A percentile compares a stretch with the other conserved stretches of the same genome.
Conservation (phyloP, 2,113 vertebrate species). For the Cephalopholis sonnerati region DNA sequence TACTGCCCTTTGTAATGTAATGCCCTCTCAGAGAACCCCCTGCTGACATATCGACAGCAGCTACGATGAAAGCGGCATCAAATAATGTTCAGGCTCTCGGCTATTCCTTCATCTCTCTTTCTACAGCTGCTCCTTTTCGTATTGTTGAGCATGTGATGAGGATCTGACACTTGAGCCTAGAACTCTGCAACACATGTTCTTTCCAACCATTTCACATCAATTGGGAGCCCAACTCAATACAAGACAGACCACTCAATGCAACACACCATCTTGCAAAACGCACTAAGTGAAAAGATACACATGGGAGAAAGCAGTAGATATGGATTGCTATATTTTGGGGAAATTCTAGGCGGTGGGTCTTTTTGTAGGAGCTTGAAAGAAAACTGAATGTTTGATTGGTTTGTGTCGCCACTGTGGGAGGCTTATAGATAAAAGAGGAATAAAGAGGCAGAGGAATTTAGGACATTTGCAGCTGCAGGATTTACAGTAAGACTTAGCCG, state of each 20-base stretch:
- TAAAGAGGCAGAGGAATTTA: conserved; percentile 1
- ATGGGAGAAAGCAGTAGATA: conserved; percentile 2
- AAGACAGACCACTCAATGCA: conserved; percentile 44
- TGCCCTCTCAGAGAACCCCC: conserved; percentile 14
- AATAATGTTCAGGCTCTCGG: background rate
- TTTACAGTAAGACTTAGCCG: background rate
- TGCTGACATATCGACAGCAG: conserved; percentile 14
- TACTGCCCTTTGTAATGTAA: conserved; percentile 7
- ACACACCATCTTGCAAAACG: background rate
- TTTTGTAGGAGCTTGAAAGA: conserved; percentile 19
- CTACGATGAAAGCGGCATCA: conserved; percentile 15
- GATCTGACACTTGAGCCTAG: conserved; percentile 34
- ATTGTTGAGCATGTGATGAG: conserved; percentile 8
- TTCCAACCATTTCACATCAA: conserved; percentile 38
- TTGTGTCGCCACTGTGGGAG: background rate
- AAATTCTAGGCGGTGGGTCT: background rate
- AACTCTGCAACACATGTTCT: conserved; percentile 6
- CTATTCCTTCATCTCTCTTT: background rate
- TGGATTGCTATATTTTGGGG: conserved; percentile 29
- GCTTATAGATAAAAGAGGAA: background rate
- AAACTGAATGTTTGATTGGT: conserved; percentile 19
- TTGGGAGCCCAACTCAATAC: conserved; percentile 37
- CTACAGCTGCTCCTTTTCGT: conserved; percentile 7
- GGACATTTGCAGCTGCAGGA: background rate
- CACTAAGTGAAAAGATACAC: conserved; percentile 1